phyloP scores from a whole-genome alignment of 2,888 invertebrate species.

The Diarsia rubi region DNA sequence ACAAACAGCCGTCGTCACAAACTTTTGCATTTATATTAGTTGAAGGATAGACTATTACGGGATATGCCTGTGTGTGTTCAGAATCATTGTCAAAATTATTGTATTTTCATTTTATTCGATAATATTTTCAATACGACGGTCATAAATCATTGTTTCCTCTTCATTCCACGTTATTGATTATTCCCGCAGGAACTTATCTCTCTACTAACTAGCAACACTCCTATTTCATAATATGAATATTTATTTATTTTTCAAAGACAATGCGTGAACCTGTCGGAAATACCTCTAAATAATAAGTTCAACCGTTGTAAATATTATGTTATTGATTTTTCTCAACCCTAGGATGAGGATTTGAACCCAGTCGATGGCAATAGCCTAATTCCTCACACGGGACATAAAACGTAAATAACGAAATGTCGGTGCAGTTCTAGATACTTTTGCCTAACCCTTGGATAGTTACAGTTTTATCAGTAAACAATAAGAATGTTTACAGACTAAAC shows the following conservation, averaged over 20 bases:
- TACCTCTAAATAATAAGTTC: background rate
- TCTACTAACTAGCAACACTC: background rate
- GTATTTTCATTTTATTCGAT: background rate
- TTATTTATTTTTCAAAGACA: background rate
- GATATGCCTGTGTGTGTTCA: background rate
- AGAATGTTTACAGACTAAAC: no score
- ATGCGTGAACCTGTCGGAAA: background rate
- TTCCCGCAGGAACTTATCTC: background rate
- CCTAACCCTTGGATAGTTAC: no score
- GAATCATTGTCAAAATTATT: background rate
- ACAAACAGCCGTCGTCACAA: background rate
- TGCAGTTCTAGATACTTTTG: background rate
- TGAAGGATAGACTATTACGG: no score
- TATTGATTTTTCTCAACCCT: no score
- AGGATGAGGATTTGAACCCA: background rate
- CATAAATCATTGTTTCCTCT: background rate
- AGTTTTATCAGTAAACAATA: no score
- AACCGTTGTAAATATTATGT: background rate
- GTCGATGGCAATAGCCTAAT: background rate
- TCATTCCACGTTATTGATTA: background rate
- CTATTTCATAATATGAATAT: background rate
- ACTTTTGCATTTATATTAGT: background rate
- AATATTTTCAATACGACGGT: background rate
- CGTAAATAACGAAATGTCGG: background rate
- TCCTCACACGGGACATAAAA: background rate